These are phyloP conservation scores for Peromyscus attwateri DNA, from an alignment of 2,797 vertebrate species.

Conservation along the genomic window DNA sequence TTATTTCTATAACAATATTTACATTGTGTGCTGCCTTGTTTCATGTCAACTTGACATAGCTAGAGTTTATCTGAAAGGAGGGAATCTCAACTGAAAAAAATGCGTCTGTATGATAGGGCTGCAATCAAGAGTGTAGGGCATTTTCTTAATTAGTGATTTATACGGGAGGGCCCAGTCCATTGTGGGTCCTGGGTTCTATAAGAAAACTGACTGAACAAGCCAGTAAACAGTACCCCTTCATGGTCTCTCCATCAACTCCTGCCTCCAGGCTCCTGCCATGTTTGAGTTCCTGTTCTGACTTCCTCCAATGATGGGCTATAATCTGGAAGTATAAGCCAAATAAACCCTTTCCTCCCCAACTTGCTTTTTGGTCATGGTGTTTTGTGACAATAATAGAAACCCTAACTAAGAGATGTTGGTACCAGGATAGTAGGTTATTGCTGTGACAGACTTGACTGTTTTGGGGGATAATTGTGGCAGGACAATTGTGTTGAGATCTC, in stretches of 20 bases:
- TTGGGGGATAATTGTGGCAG: not conserved
- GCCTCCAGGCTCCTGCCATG: not conserved
- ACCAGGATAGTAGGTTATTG: not conserved
- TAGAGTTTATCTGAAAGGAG: too few relatives aligned
- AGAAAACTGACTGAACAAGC: not conserved
- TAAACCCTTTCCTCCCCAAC: too few relatives aligned
- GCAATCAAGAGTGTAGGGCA: not conserved
- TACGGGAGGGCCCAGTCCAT: not conserved
- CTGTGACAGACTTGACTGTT: not conserved
- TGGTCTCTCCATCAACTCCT: not conserved
- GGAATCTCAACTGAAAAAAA: too few relatives aligned
- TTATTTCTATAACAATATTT: too few relatives aligned
- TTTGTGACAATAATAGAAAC: not conserved
- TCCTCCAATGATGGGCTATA: too few relatives aligned
- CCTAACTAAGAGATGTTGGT: not conserved
- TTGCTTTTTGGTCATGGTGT: not conserved
- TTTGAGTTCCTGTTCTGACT: too few relatives aligned
- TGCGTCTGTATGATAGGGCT: not conserved
- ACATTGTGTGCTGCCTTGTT: too few relatives aligned
- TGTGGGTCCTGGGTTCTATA: not conserved
- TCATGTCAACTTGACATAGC: too few relatives aligned
- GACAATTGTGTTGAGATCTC: not conserved
- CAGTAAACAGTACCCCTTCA: not conserved
- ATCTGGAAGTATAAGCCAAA: too few relatives aligned
- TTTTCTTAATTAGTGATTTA: not conserved